Percentiles rank a stretch among this genome's conserved stretches.
These are phyloP conservation scores for Corythornis cristatus DNA, from an alignment of 2,113 vertebrate genomes.

Conservation along the genomic window DNA sequence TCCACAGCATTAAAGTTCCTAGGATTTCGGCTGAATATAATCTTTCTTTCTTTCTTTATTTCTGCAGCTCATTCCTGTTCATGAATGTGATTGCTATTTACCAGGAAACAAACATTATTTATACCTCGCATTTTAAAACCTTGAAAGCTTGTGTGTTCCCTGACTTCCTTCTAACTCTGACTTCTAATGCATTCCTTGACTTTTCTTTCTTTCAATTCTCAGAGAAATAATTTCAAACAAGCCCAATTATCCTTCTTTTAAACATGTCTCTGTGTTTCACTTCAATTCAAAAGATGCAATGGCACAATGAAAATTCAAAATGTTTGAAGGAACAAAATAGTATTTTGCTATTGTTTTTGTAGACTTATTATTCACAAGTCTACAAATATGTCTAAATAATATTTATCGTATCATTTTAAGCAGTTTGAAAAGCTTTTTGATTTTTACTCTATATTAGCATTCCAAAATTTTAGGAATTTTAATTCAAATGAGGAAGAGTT, in stretches of 20 bases:
- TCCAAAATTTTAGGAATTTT: slow-evolving; percentile 30
- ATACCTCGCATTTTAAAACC: slow-evolving; percentile 44
- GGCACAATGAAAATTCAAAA: slow-evolving; percentile 36
- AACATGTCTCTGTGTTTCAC: not conserved
- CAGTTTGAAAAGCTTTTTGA: not conserved
- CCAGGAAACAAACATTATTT: slow-evolving; percentile 60
- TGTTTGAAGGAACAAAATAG: slow-evolving; percentile 13
- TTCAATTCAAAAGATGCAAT: not conserved
- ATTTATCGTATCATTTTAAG: slow-evolving; percentile 53
- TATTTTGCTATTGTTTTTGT: slow-evolving; percentile 51
- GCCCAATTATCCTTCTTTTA: slow-evolving; percentile 11
- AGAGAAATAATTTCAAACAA: slow-evolving; percentile 42
- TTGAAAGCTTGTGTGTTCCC: slow-evolving; percentile 7
- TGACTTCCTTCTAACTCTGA: slow-evolving; percentile 28
- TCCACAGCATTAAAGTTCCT: slow-evolving; percentile 53
- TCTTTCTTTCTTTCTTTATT: slow-evolving; percentile 52
- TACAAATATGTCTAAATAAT: slow-evolving; percentile 48
- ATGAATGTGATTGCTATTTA: slow-evolving; percentile 63
- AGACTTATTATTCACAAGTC: not conserved
- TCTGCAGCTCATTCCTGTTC: slow-evolving; percentile 17
- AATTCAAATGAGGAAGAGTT: not conserved
- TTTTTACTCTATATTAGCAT: not conserved
- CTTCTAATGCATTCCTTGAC: slow-evolving; percentile 29
- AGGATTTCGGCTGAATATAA: slow-evolving; percentile 49
- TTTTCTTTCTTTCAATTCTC: slow-evolving; percentile 14